phyloP scores from a whole-genome alignment of 2,888 invertebrate species.

The Dascillus cervinus region DNA sequence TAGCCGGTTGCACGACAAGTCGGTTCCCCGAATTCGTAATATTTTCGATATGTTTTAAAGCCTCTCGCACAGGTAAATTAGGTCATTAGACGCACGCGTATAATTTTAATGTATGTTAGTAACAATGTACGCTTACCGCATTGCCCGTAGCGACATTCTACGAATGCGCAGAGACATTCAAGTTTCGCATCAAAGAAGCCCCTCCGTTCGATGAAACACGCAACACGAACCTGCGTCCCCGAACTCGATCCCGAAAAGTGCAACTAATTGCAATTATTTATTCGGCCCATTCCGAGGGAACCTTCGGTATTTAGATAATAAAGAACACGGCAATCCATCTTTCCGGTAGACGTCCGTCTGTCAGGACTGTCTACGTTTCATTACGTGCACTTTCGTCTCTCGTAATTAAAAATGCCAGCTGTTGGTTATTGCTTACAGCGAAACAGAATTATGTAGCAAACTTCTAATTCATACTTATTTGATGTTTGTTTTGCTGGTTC shows the following conservation, averaged over 20 bases:
- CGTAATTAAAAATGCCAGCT: conserved; percentile 33
- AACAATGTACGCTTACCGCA: conserved; percentile 39
- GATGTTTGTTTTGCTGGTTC: too few species aligned
- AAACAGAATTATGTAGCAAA: conserved; percentile 16
- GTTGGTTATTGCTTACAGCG: conserved; percentile 28
- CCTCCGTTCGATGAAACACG: conserved; percentile 17
- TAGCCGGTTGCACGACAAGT: conserved; percentile 19
- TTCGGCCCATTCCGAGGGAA: too few species aligned
- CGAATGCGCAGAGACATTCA: conserved; percentile 27
- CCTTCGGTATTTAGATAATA: conserved; percentile 30
- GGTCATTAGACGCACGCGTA: conserved; percentile 16
- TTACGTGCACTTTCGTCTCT: conserved; percentile 30
- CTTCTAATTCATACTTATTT: too few species aligned
- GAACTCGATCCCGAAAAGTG: too few species aligned
- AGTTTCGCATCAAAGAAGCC: conserved; percentile 17
- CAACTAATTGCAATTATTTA: conserved; percentile 16
- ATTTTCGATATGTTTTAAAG: conserved; percentile 5
- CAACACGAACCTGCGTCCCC: too few species aligned
- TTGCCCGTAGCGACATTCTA: conserved; percentile 36
- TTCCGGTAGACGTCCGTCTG: conserved; percentile 28
- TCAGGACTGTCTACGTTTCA: conserved; percentile 29
- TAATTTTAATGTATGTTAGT: conserved; percentile 28
- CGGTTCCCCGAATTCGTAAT: conserved; percentile 5
- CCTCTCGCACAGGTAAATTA: conserved; percentile 18
- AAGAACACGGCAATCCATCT: conserved; percentile 34